Evolutionary conservation across 2,888 invertebrate genomes (phyloP), one percentile per base, ranked within the genome.

Genomic region (Sinotaia quadrata): DNA sequence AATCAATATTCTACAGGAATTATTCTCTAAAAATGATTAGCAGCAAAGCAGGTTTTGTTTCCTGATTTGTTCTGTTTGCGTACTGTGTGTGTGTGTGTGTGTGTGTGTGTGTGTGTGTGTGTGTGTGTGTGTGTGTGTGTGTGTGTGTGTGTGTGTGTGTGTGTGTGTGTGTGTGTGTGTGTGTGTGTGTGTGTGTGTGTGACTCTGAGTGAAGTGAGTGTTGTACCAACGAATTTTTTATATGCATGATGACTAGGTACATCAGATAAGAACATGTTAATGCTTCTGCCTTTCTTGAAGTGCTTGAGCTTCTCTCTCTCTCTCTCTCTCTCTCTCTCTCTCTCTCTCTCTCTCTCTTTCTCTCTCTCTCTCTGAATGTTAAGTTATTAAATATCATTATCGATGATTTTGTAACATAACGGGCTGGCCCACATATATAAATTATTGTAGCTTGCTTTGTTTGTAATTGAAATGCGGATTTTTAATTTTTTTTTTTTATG

Each of bases 91-190:
- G 4, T 10, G 49, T 18, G 49, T 49, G 8, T 5, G 49, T 49
- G 49, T 49, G n/a, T 49, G 49, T 49, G 49, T 49, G 49, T 49
- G 49, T 49, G n/a, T 49, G 49, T 49, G 49, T 49, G 49, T 49
- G 49, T 49, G 49, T 49, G 49, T 10, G 49, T 49, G n/a, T 49
- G 49, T 49, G 49, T 49, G n/a, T 49, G 49, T 49, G 49, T 49
- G 49, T 49, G n/a, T 49, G n/a, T 49, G 49, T 49, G 49, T 49
- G 49, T 49, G 49, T 49, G 49, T 49, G n/a, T 49, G 49, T 49
- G 49, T 49, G 49, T 49, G 49, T 49, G 49, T 49, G 49, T 49
- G 49, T 49, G 49, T 49, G 49, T 49, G 49, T 49, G 49, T 49
- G 15, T 41, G 15, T 41, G 41, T 41, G 15, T 10, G 41, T 41